Evolutionary conservation across 1,140 invertebrate genomes (phyloP), one percentile per base, ranked within the genome.

Genomic region (Drosophila nasuta): DNA sequence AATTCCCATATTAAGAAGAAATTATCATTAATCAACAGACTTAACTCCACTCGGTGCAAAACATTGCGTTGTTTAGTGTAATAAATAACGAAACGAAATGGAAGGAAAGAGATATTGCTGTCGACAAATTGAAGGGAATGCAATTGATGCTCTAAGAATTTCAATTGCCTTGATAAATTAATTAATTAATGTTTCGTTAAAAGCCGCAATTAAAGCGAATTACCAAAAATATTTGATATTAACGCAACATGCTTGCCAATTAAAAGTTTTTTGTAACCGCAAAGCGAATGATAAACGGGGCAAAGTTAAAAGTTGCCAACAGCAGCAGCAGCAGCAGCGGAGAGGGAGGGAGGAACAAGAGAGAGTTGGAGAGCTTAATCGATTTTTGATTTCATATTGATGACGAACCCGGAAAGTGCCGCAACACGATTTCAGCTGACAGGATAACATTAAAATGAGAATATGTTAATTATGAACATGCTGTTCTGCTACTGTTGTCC

Each of bases 371-470:
- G 45, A 46, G 60, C 80, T 89, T 87, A 87, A 87, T 89, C 83
- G 83, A 89, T 87, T 89, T 89, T 78, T 87, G 80, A 87, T 87
- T 78, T 83, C 83, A 82, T 82, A 77, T 68, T 80, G 65, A 85
- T 85, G 82, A 73, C 59, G 35, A 43, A 45, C 51, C 45, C 64
- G 64, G 64, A 68, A 63, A 51, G 5, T 46, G 71, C n/a, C 20
- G 25, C 38, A 59, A 66, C 51, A 70, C 59, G 48, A 79, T 73
- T 77, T 73, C 43, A 67, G 66, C 65, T 74, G 78, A 64, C 65
- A 74, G 56, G 65, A 74, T 62, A 62, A 69, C 49, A 74, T 60
- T 74, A 25, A 68, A 60, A 45, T 30, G 25, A 17, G 35, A 25
- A 45, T 33, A 51, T 65, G 62, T 81, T 83, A 83, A 85, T 75